Evolutionary conservation across 2,113 vertebrate species (phyloP), one percentile per base, ranked within the genome.

Genomic region (Coturnix japonica): DNA sequence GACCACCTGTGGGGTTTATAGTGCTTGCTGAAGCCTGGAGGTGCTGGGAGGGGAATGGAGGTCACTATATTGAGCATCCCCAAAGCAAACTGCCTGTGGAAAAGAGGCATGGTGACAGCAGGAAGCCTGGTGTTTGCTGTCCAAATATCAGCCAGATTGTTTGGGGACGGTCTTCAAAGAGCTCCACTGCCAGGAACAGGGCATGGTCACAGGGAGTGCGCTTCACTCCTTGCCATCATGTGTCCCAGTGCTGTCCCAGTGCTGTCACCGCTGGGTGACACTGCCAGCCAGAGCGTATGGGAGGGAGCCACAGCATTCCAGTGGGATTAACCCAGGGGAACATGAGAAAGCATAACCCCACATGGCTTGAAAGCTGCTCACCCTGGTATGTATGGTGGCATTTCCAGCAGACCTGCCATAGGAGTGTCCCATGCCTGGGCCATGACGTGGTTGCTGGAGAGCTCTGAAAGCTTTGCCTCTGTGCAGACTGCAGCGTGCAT

Each of bases 141-240:
- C 13, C 10, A 30, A 56, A 25, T 56, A 47, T 19, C 22, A 53
- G 23, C 3, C 16, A 21, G 33, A 4, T 37, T 22, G 3, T 17
- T 31, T 67, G 41, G 28, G 47, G 30, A 39, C 31, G 35, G 66
- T 5, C 43, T 66, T 33, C 6, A 13, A 46, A 30, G 47, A 37
- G 13, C 26, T 53, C 26, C 26, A 30, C 14, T 53, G n/a, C 35
- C 46, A 60, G 61, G 33, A 51, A 33, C 22, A 33, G n/a, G n/a
- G 25, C 16, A 43, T 13, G 25, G 28, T 47, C 49, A 2, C 35
- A 57, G 35, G 22, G 51, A 39, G 19, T 30, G 13, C 9, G 5
- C 37, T 26, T 59, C 53, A 18, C 17, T 56, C 53, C 17, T 56
- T 56, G 53, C 30, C 7, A 15, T 28, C 2, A 0, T 0, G 2